Percentiles rank a stretch among this genome's conserved stretches.
phyloP scores from a whole-genome alignment of 2,797 vertebrate species.

The Adrianichthys oophorus region DNA sequence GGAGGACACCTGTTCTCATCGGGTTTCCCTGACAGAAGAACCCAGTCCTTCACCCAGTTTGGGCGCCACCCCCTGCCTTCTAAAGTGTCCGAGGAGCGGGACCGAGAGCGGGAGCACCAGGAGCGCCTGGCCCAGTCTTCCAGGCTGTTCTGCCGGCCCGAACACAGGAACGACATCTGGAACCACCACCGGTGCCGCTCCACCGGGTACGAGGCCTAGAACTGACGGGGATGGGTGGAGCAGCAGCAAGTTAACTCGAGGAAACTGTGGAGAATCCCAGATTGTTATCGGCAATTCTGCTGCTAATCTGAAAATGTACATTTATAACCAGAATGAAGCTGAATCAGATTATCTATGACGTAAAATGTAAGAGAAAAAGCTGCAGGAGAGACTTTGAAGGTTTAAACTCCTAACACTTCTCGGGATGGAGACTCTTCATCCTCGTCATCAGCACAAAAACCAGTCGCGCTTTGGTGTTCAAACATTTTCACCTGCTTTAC shows the following conservation, averaged over 20 bases:
- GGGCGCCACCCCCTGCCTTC: slow-evolving; percentile 14
- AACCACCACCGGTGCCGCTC: slow-evolving; percentile 67
- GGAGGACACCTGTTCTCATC: slow-evolving; percentile 62
- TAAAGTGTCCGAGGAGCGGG: slow-evolving; percentile 17
- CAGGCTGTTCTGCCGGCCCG: slow-evolving; percentile 70
- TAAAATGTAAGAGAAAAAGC: too few relatives aligned
- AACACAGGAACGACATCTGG: slow-evolving; percentile 75
- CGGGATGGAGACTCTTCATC: too few relatives aligned
- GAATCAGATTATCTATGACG: too few relatives aligned
- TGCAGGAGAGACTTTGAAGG: too few relatives aligned
- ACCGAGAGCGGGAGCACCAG: slow-evolving; percentile 50
- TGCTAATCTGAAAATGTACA: too few relatives aligned
- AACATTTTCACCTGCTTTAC: too few relatives aligned
- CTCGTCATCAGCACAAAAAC: too few relatives aligned
- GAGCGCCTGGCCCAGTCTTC: slow-evolving; percentile 69
- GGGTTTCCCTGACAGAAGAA: slow-evolving; percentile 56
- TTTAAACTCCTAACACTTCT: too few relatives aligned
- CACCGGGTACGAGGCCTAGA: slow-evolving; percentile 64
- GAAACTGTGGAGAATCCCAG: not conserved
- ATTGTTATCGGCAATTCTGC: too few relatives aligned
- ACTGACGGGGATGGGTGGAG: not conserved
- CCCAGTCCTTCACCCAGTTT: slow-evolving; percentile 51
- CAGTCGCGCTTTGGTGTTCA: too few relatives aligned
- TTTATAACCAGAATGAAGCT: too few relatives aligned
- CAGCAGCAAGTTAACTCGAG: slow-evolving; percentile 12